These are phyloP conservation scores for Cylloceria caligata DNA, from an alignment of 2,888 invertebrate genomes.

Conservation along the genomic window DNA sequence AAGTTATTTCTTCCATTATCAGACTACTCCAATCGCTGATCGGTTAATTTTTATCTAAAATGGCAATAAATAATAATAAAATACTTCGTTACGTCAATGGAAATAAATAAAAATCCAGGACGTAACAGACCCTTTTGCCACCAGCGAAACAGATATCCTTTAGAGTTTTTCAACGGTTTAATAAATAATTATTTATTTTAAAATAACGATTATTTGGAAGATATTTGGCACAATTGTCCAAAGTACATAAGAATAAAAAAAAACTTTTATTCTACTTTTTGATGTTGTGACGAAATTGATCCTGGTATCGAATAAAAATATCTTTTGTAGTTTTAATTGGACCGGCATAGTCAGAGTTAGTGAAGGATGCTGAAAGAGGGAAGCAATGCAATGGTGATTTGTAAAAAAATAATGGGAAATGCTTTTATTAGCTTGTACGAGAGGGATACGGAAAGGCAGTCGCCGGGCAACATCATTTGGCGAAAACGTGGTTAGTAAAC, in stretches of 20 bases:
- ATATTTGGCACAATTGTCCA: too few relatives aligned
- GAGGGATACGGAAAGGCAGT: slow-evolving; percentile 26
- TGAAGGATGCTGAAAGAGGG: neutral
- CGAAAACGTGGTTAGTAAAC: slow-evolving; percentile 30
- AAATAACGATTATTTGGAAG: neutral
- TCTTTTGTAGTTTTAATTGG: slow-evolving; percentile 34
- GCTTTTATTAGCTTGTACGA: slow-evolving; percentile 62
- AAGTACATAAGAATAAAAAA: too few relatives aligned
- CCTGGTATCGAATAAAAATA: neutral
- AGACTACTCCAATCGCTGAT: too few relatives aligned
- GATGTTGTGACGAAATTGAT: slow-evolving; percentile 3
- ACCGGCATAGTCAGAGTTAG: slow-evolving; percentile 17
- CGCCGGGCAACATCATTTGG: slow-evolving; percentile 32
- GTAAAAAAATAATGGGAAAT: slow-evolving; percentile 71
- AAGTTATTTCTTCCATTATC: too few relatives aligned
- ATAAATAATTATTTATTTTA: too few relatives aligned
- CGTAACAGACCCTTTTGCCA: too few relatives aligned
- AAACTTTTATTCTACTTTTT: neutral
- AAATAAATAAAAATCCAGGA: too few relatives aligned
- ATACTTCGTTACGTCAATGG: too few relatives aligned
- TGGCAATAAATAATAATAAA: too few relatives aligned
- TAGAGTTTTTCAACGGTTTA: too few relatives aligned
- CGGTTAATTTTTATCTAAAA: too few relatives aligned
- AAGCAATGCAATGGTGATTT: slow-evolving; percentile 64
- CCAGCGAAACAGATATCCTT: too few relatives aligned